Conservation (phyloP, 1,140 invertebrate species). For the Habropoda laboriosa region DNA sequence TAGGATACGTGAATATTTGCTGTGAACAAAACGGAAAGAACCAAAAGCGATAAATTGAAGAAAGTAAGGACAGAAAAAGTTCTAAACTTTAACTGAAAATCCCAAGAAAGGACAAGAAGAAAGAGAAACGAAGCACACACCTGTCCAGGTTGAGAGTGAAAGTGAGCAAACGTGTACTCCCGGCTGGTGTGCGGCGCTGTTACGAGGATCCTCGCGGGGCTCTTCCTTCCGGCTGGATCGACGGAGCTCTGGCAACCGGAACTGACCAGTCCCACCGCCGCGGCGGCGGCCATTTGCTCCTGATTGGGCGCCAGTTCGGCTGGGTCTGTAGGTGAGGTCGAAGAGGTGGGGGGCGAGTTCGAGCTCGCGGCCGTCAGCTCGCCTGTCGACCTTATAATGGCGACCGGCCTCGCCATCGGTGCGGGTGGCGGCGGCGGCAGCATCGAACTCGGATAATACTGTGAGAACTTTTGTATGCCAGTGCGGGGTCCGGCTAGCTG, state of each 20-base stretch:
- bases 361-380: slow-evolving; percentile 80
- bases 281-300: slow-evolving; percentile 77
- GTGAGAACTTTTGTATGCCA: slow-evolving; percentile 87
- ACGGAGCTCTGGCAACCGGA: slow-evolving; percentile 80
- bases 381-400: slow-evolving; percentile 95
- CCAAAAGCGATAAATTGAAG: too few relatives aligned
- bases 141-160: slow-evolving; percentile 94
- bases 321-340: slow-evolving; percentile 83
- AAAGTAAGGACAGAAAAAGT: too few relatives aligned
- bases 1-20: slow-evolving; percentile 95
- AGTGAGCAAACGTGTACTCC: slow-evolving; percentile 94
- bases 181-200: slow-evolving; percentile 83
- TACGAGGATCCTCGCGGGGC: slow-evolving; percentile 79
- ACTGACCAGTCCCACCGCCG: slow-evolving; percentile 78
- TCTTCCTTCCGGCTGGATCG: slow-evolving; percentile 79
- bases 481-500: slow-evolving; percentile 84
- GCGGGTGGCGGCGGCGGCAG: slow-evolving; percentile 97
- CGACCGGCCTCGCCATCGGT: slow-evolving; percentile 97
- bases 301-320: slow-evolving; percentile 74
- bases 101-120: not conserved
- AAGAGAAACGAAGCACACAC: slow-evolving; percentile 81
- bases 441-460: slow-evolving; percentile 95
- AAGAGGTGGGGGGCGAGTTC: slow-evolving; percentile 85
- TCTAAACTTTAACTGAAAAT: too few relatives aligned
- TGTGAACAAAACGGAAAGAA: slow-evolving; percentile 58